Base-by-base conservation (phyloP, 2,113 vertebrate genomes). In the Hylia prasina region DNA sequence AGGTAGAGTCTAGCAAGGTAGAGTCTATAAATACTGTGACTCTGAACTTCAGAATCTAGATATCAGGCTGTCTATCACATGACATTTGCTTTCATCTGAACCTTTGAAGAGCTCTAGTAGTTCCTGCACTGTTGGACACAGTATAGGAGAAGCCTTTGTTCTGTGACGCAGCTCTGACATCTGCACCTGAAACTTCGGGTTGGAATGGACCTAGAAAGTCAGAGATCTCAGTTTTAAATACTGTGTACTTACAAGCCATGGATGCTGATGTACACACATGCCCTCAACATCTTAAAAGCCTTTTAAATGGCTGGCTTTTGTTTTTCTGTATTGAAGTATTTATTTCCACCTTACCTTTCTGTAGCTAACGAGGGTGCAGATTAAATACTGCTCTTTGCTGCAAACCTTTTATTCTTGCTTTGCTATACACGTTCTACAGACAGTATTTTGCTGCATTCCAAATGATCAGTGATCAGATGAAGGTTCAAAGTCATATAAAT, bases 151-250 rank as follows among this genome's bases (percentile, higher is more conserved):
- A 82, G 21, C 39, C 19, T 82, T 72, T 71, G 33, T 31, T 71
- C 35, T 39, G 24, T 57, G 69, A 28, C 1, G 3, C 39, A 65
- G 15, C 25, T 78, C 47, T 2, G 0, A 7, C 0, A 0, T 76
- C 40, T 71, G 39, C 24, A n/a, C 14, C n/a, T 80, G 48, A 73
- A 79, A 53, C 23, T 35, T 31, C 51, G 66, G 37, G 9, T 25
- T 80, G 54, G 51, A 57, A 30, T 1, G 1, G 33, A 54, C 20
- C 6, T 83, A 28, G 11, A 53, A 65, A 42, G n/a, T 45, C 54
- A 70, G 61, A 71, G 51, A 39, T 77, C 56, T 77, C n/a, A 31
- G n/a, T 69, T 96, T 76, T 93, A 68, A 73, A 51, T 63, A 22
- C 0, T 1, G 2, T 57, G 10, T 69, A 15, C 20, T 4, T 44